These are phyloP conservation scores for Muntiacus reevesi DNA, from an alignment of 2,113 vertebrate genomes.

Conservation along the genomic window DNA sequence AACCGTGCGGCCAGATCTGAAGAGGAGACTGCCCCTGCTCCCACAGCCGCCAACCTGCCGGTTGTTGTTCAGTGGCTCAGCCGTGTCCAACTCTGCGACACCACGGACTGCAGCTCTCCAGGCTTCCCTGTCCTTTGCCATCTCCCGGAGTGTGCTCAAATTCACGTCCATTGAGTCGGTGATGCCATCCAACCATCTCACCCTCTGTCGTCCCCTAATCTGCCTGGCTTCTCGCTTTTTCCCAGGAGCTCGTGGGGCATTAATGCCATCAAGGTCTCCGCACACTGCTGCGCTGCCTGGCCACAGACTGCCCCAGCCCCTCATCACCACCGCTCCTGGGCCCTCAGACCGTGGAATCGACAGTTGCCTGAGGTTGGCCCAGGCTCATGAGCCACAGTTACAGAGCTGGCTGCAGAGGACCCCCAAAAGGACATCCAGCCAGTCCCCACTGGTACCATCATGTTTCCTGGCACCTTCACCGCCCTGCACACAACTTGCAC, in stretches of 20 bases:
- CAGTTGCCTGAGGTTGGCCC: neutral
- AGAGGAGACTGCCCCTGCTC: neutral
- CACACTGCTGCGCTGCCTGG: neutral
- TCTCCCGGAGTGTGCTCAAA: neutral
- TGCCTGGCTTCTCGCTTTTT: neutral
- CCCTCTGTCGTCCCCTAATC: neutral
- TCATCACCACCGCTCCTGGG: fast-evolving
- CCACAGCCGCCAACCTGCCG: neutral
- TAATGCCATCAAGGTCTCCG: neutral
- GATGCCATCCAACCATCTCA: neutral
- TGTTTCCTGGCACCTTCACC: neutral
- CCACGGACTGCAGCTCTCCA: neutral
- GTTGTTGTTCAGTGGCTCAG: neutral
- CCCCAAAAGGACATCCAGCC: neutral
- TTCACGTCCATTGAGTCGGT: neutral
- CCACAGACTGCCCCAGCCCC: neutral
- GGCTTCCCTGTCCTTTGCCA: neutral
- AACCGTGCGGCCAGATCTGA: neutral
- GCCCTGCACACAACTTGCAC: neutral
- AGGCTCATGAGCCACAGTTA: too few relatives aligned
- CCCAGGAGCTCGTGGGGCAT: neutral
- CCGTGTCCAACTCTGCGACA: neutral
- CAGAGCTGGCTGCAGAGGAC: neutral
- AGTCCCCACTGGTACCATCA: neutral
- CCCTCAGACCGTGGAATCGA: neutral